phyloP scores from a whole-genome alignment of 2,797 vertebrate genomes.

The Balearica regulorum region DNA sequence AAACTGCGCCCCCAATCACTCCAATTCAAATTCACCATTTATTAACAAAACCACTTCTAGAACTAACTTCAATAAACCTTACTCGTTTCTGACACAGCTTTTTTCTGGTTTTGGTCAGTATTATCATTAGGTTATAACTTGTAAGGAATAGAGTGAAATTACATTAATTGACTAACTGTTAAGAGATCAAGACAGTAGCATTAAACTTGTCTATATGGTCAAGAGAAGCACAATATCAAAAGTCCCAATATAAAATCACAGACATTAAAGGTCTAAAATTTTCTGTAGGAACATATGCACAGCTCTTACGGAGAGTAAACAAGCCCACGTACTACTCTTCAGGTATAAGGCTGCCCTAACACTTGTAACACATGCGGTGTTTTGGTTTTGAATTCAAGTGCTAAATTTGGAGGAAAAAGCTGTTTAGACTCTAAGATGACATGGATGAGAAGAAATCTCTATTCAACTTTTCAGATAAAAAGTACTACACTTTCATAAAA shows the following conservation, averaged over 20 bases:
- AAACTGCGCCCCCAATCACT: background rate
- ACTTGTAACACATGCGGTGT: accelerated
- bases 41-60: background rate
- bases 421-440: background rate
- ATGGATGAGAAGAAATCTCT: background rate
- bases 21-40: background rate
- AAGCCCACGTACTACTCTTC: background rate
- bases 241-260: background rate
- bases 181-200: background rate
- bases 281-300: background rate
- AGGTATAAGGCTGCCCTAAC: background rate
- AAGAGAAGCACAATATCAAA: background rate
- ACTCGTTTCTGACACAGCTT: background rate
- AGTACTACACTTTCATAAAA: background rate
- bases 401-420: background rate
- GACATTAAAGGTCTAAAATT: background rate
- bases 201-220: background rate
- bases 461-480: background rate
- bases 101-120: background rate
- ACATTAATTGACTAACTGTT: background rate
- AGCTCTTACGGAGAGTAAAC: background rate
- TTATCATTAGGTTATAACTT: background rate
- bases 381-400: background rate
- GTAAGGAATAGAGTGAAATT: background rate
- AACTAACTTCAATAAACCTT: background rate